Evolutionary conservation across 1,140 invertebrate genomes (phyloP), one percentile per base, ranked within the genome.

Genomic region (Lucilia sericata): DNA sequence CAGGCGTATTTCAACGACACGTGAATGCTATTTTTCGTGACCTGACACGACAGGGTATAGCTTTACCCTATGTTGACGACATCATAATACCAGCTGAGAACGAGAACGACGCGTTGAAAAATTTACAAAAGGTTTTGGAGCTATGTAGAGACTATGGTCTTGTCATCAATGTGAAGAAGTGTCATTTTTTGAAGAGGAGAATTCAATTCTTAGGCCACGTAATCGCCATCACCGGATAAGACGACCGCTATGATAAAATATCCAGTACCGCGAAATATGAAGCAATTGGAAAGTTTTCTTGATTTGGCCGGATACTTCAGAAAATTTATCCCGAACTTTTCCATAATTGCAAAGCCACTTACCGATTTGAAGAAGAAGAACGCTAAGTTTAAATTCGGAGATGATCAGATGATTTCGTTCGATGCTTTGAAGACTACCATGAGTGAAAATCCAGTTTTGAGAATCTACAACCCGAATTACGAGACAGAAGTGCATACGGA

Each of bases 401-500:
- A 82, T n/a, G 80, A 55, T 10, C 19, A 75, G 17, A 36, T 82
- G 34, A 30, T 14, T 51, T 19, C 51, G 25, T 74, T 76, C 60
- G 8, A 82, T 13, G 19, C 5, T 74, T 14, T 84, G 4, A 84
- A 84, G 19, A 47, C 84, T 7, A 42, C 82, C 65, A 47, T 88
- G 7, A 84, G 82, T 5, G 47, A 85, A 34, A 85, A 89, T 47
- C 90, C 91, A 14, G 87, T 91, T 12, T 81, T 91, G n/a, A 87
- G 82, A 25, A 88, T 92, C 21, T 91, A 87, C 85, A 82, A 89
- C 36, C 85, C 76, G 17, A 55, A 74, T 17, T 51, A 80, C 42
- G 86, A 86, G 10, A 89, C 89, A 5, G 89, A 91, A 84, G 49
- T 91, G 0, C 90, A 91, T 84, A 90, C 89, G 0, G 90, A 90